Percentiles rank a stretch among this genome's conserved stretches.
These are phyloP conservation scores for Leptocoma aspasia DNA, from an alignment of 2,113 vertebrate species.

Conservation along the genomic window DNA sequence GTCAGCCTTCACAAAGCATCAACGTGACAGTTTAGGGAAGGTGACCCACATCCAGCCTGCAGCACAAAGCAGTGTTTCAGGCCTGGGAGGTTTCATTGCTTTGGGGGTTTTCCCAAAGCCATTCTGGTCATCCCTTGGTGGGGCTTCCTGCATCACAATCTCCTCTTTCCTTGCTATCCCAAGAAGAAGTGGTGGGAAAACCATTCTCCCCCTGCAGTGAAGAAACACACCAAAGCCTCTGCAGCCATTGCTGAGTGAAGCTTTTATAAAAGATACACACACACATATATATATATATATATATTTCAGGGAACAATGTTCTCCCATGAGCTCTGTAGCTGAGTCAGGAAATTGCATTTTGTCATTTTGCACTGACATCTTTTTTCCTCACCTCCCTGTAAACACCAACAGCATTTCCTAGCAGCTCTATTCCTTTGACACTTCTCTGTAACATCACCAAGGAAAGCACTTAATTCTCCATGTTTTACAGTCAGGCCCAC, in stretches of 20 bases:
- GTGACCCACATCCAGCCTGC: background rate
- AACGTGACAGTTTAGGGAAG: rapidly evolving
- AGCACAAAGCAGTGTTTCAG: background rate
- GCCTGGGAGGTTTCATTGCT: background rate
- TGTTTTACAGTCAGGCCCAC: background rate
- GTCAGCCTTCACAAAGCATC: too few species aligned
- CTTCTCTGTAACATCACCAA: background rate
- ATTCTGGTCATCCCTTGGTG: background rate
- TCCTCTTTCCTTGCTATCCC: background rate
- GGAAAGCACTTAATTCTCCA: background rate
- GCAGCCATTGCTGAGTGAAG: background rate
- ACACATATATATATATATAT: too few species aligned
- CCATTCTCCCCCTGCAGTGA: too few species aligned
- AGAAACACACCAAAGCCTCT: background rate
- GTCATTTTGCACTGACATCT: background rate
- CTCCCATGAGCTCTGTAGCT: background rate
- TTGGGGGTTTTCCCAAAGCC: background rate
- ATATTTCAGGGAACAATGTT: background rate
- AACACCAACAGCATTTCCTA: background rate
- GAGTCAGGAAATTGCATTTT: background rate
- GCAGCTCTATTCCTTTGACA: background rate
- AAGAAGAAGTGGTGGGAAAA: background rate
- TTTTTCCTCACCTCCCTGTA: background rate
- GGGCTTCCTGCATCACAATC: background rate
- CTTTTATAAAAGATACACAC: too few species aligned